Percentiles rank a stretch among this genome's conserved stretches.
Evolutionary conservation across 2,888 invertebrate species (phyloP).

Genomic region (Lamproptera curius): DNA sequence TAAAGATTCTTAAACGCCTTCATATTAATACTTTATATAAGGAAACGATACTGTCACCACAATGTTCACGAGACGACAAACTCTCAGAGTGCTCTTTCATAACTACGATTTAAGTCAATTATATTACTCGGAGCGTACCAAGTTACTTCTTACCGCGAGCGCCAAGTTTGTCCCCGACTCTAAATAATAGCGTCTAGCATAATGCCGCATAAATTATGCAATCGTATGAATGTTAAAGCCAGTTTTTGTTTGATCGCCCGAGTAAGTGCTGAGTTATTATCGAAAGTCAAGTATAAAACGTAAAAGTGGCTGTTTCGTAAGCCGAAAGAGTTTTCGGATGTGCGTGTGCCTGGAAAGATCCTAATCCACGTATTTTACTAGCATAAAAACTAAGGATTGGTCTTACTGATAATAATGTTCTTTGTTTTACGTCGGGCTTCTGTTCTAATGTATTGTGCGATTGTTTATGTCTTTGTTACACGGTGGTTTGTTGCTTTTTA

Average conservation of each 20-base stretch:
- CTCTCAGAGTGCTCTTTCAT: background rate
- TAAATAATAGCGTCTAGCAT: constrained; percentile 42
- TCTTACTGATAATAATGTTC: background rate
- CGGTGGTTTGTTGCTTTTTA: no score
- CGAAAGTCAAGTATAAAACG: constrained; percentile 21
- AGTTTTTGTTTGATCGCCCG: background rate
- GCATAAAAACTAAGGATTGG: constrained; percentile 1
- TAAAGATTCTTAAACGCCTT: no score
- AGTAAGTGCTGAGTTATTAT: background rate
- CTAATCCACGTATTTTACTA: constrained; percentile 1
- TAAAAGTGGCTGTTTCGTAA: constrained; percentile 3
- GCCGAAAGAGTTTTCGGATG: constrained; percentile 6
- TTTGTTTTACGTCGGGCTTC: constrained; percentile 2
- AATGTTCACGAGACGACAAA: background rate
- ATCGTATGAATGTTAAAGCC: constrained; percentile 27
- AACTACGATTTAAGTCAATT: constrained; percentile 1
- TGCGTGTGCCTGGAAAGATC: constrained; percentile 5
- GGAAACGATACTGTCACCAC: background rate
- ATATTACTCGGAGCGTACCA: background rate
- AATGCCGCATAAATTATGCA: constrained; percentile 48
- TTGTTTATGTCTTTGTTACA: background rate
- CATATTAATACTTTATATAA: background rate
- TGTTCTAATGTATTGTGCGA: background rate
- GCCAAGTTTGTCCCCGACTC: constrained; percentile 35
- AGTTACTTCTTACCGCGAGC: constrained; percentile 36